A percentile compares a stretch with the other conserved stretches of the same genome.
Conservation (phyloP, 1,140 invertebrate species). For the Drosophila persimilis region DNA sequence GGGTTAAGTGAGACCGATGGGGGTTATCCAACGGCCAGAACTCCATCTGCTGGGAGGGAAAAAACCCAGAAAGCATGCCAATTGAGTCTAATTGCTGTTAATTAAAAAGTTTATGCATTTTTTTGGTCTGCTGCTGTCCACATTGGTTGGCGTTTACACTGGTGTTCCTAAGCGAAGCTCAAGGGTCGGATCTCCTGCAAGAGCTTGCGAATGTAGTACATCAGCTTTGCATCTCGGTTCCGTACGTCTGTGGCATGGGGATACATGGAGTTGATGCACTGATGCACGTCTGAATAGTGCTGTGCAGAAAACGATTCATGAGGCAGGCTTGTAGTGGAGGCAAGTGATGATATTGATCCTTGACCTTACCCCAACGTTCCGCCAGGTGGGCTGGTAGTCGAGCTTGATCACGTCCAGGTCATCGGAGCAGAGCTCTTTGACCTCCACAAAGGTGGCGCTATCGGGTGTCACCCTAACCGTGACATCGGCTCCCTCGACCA, state of each 20-base stretch:
- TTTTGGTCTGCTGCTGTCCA: neutral
- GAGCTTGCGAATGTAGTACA: conserved; percentile 58
- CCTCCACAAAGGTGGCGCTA: conserved; percentile 63
- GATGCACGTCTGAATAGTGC: conserved; percentile 68
- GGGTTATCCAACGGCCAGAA: neutral
- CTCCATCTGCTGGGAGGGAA: neutral
- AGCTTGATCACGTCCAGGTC: conserved; percentile 41
- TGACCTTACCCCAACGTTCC: conserved; percentile 61
- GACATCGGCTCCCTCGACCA: conserved; percentile 16
- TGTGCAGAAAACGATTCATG: neutral
- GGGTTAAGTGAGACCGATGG: conserved; percentile 27
- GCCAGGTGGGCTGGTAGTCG: conserved; percentile 58
- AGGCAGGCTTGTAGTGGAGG: too few species aligned
- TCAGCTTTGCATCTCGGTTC: conserved; percentile 61
- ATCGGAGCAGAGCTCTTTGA: conserved; percentile 62
- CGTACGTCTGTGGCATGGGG: conserved; percentile 58
- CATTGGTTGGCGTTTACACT: conserved; percentile 1
- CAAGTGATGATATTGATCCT: too few species aligned
- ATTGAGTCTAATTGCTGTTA: conserved; percentile 62
- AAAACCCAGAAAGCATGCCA: conserved; percentile 16
- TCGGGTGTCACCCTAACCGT: conserved; percentile 66
- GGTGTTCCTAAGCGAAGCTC: conserved; percentile 56
- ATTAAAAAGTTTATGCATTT: conserved; percentile 51
- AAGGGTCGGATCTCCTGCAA: conserved; percentile 61
- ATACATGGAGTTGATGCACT: conserved; percentile 69